A percentile compares a stretch with the other conserved stretches of the same genome.
Conservation (phyloP, 2,113 vertebrate species). For the Menidia beryllina region DNA sequence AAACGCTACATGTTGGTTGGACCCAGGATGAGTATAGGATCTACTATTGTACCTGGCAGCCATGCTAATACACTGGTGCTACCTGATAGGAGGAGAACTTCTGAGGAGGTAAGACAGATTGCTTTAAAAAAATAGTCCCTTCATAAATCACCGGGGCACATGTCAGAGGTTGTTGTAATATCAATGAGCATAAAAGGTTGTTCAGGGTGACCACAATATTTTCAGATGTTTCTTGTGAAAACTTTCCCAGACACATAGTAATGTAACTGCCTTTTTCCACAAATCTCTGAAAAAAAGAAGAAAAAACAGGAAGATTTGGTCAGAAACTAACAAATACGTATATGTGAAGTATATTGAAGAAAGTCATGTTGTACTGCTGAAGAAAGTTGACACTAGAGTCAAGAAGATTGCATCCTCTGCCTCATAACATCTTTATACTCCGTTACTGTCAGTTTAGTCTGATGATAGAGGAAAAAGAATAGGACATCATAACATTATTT, state of each 20-base stretch:
- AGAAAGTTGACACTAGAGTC: too few relatives aligned
- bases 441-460: too few relatives aligned
- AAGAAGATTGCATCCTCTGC: too few relatives aligned
- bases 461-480: too few relatives aligned
- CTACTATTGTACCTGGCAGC: conserved; percentile 53
- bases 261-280: neutral
- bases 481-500: too few relatives aligned
- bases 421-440: too few relatives aligned
- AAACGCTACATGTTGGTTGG: conserved; percentile 39
- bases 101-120: conserved; percentile 15
- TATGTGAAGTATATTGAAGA: neutral
- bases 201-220: neutral
- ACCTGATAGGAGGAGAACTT: conserved; percentile 21
- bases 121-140: too few relatives aligned
- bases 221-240: conserved; percentile 5
- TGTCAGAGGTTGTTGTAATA: too few relatives aligned
- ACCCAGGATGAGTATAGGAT: conserved; percentile 61
- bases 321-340: neutral
- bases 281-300: too few relatives aligned
- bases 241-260: neutral
- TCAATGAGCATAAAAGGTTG: too few relatives aligned
- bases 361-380: too few relatives aligned
- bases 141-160: too few relatives aligned
- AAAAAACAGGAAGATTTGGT: accelerated
- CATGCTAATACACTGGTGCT: conserved; percentile 40